Conservation (phyloP, 2,888 invertebrate genomes). For the Pachydiplax longipennis region DNA sequence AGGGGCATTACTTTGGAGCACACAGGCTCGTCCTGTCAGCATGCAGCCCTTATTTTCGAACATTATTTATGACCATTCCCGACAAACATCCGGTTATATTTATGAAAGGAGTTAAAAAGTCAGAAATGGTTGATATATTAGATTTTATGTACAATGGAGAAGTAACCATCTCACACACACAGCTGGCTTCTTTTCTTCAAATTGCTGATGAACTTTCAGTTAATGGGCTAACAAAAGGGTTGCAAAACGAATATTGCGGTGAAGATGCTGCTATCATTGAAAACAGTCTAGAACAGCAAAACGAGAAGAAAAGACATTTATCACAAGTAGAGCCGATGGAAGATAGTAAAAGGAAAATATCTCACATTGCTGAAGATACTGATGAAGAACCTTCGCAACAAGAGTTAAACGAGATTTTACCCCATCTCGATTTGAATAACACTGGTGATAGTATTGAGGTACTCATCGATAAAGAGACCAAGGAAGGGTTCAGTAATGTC, state of each 20-base stretch:
- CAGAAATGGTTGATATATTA: constrained; percentile 43
- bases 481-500: not conserved
- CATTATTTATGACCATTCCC: constrained; percentile 13
- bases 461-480: not conserved
- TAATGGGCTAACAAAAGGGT: constrained; percentile 41
- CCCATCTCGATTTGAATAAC: constrained; percentile 16
- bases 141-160: constrained; percentile 47
- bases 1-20: constrained; percentile 45
- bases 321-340: not conserved
- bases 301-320: not conserved
- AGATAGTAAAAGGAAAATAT: constrained; percentile 17
- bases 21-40: constrained; percentile 46
- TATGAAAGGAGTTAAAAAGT: constrained; percentile 43
- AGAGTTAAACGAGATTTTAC: constrained; percentile 22
- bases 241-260: constrained; percentile 22
- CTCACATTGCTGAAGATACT: not conserved
- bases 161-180: constrained; percentile 44
- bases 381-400: constrained; percentile 13
- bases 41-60: constrained; percentile 46
- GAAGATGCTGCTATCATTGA: not conserved
- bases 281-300: not conserved
- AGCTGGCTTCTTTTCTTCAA: constrained; percentile 45
- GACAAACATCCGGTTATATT: constrained; percentile 46
- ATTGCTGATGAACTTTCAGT: constrained; percentile 43
- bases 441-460: constrained; percentile 34